Percentiles rank a stretch among this genome's conserved stretches.
phyloP scores from a whole-genome alignment of 1,140 invertebrate species.

The Nasonia vitripennis region DNA sequence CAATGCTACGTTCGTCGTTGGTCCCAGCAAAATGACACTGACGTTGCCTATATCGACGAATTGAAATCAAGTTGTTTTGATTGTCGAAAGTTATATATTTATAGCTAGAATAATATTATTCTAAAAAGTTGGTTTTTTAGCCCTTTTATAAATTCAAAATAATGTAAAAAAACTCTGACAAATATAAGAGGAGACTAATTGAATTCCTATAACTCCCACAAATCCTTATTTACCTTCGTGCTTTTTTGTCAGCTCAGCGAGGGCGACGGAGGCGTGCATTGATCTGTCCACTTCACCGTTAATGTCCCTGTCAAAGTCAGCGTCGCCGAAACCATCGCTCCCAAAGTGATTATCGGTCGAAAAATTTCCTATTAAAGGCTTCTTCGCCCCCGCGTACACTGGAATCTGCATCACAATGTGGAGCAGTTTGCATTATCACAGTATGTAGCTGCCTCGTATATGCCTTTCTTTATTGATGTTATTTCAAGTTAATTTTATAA shows the following conservation, averaged over 20 bases:
- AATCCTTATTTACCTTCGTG: constrained; percentile 57
- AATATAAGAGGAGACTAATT: too few species aligned
- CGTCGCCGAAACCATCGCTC: constrained; percentile 73
- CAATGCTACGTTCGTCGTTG: constrained; percentile 79
- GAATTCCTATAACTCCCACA: too few species aligned
- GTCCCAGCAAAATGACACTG: constrained; percentile 77
- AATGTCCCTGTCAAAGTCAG: constrained; percentile 62
- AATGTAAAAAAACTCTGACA: too few species aligned
- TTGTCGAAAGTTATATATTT: too few species aligned
- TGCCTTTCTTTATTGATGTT: too few species aligned
- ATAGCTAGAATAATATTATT: too few species aligned
- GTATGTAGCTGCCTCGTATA: too few species aligned
- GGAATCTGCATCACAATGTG: constrained; percentile 66
- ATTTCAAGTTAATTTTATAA: background rate
- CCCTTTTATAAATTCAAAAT: too few species aligned
- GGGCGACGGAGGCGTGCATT: constrained; percentile 68
- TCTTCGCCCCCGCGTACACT: constrained; percentile 69
- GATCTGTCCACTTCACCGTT: constrained; percentile 57
- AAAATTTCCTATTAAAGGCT: constrained; percentile 63
- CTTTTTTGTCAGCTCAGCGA: constrained; percentile 68
- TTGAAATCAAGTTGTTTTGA: background rate
- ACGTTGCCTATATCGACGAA: constrained; percentile 59
- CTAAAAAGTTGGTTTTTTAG: too few species aligned
- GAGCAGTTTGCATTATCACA: background rate
- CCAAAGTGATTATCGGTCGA: constrained; percentile 65